Conservation (phyloP, 2,797 vertebrate species). For the Sebastes hopkinsi region DNA sequence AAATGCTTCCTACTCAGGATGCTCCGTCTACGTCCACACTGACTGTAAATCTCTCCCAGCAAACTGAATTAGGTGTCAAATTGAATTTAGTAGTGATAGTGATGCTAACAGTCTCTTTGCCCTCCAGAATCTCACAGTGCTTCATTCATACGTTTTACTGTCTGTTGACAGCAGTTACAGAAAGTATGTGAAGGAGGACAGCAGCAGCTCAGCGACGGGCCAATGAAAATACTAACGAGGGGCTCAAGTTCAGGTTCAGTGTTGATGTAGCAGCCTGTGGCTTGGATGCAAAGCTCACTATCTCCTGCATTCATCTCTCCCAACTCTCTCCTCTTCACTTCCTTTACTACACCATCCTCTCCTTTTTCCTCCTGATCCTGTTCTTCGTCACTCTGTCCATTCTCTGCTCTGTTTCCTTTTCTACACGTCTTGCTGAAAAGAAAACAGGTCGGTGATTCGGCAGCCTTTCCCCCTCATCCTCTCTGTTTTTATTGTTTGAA, state of each 20-base stretch:
- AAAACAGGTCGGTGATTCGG: slow-evolving; percentile 13
- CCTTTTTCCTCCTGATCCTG: slow-evolving; percentile 1
- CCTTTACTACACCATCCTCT: neutral
- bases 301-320: neutral
- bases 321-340: neutral
- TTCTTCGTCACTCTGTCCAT: slow-evolving; percentile 6
- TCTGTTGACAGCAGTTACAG: slow-evolving; percentile 47
- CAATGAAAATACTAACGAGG: slow-evolving; percentile 45
- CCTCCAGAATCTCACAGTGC: slow-evolving; percentile 20
- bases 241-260: slow-evolving; percentile 10
- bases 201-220: slow-evolving; percentile 6
- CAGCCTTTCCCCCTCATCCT: slow-evolving; percentile 1
- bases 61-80: neutral
- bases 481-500: slow-evolving; percentile 33
- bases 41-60: neutral
- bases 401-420: slow-evolving; percentile 37
- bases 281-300: slow-evolving; percentile 15
- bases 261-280: slow-evolving; percentile 43
- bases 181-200: slow-evolving; percentile 17
- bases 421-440: neutral
- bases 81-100: neutral
- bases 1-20: neutral
- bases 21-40: neutral
- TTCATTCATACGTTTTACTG: slow-evolving; percentile 45
- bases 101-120: slow-evolving; percentile 1